Base-by-base conservation (phyloP, 1,140 invertebrate species). In the Bemisia tabaci region DNA sequence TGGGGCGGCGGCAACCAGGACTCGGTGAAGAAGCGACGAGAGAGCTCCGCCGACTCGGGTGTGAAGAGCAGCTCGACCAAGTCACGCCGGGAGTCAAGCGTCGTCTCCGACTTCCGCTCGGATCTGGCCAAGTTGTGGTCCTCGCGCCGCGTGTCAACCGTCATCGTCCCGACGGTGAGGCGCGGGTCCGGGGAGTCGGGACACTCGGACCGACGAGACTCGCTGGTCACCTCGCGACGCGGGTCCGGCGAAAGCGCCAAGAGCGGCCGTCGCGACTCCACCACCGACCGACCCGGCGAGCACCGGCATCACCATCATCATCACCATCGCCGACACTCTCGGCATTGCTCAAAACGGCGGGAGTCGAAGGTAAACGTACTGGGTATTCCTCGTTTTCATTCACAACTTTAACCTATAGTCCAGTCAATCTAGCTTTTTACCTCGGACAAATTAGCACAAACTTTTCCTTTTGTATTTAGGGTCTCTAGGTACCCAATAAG, bases 1-100 rank as follows among this genome's bases (percentile, higher is more conserved):
- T 91, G 89, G 86, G 81, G 86, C 65, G 82, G 82, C 21, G 17
- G 33, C 58, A 77, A 77, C 12, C 72, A 72, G 59, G 70, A 72
- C 64, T 59, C 74, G 12, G 59, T 80, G 59, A 79, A 85, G 25
- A 89, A 90, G 65, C 80, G 89, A 0, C 80, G 89, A 59, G 90
- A 92, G 70, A 91, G 88, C 22, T 90, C 88, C 22, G 88, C 88
- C 22, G 89, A 91, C 74, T 88, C 88, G 0, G 87, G 89, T n/a
- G 87, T 90, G 63, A 86, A 87, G 70, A 88, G 87, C 68, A 84
- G 85, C 76, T 87, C 85, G 0, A 75, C 69, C 25, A 87, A 87
- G 70, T 84, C 84, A 1, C 80, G 87, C 12, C 79, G 87, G 21
- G 87, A 90, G 68, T 89, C 87, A 2, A 82, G 78, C 26, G 79